These are phyloP conservation scores for Gallinago jamesoni DNA, from an alignment of 2,113 vertebrate genomes.

Conservation along the genomic window DNA sequence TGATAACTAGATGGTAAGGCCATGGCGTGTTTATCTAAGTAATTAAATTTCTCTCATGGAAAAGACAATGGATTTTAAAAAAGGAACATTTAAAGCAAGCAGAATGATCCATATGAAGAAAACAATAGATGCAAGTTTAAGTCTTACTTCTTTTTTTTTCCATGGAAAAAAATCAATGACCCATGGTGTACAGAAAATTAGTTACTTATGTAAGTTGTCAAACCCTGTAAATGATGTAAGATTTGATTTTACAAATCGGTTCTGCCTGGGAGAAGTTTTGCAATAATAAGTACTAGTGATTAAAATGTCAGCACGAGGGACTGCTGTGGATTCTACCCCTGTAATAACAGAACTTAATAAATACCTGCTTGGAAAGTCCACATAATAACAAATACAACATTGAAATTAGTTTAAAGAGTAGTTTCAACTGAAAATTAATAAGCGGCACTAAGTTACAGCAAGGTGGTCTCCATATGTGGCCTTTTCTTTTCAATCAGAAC, in stretches of 20 bases:
- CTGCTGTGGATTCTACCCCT: slow-evolving; percentile 1
- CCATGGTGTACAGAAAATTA: slow-evolving; percentile 56
- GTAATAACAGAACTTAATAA: slow-evolving; percentile 50
- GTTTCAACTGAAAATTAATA: slow-evolving; percentile 22
- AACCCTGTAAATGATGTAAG: slow-evolving; percentile 38
- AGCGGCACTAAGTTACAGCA: not conserved
- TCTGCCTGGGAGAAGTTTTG: slow-evolving; percentile 56
- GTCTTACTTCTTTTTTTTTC: slow-evolving; percentile 10
- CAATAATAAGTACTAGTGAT: slow-evolving; percentile 55
- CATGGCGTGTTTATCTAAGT: not conserved
- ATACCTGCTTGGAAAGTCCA: slow-evolving; percentile 24
- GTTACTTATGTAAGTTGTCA: slow-evolving; percentile 67
- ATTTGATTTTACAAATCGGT: slow-evolving; percentile 67
- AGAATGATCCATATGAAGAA: slow-evolving; percentile 37
- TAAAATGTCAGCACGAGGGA: slow-evolving; percentile 71
- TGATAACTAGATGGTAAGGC: not conserved
- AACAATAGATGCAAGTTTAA: slow-evolving; percentile 35
- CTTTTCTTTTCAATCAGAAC: not conserved
- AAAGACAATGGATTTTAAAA: not conserved
- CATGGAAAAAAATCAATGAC: slow-evolving; percentile 59
- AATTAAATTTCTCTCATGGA: slow-evolving; percentile 15
- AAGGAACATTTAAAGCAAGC: not conserved
- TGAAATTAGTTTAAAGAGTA: not conserved
- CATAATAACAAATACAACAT: slow-evolving; percentile 33
- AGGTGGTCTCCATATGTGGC: not conserved